A percentile compares a stretch with the other conserved stretches of the same genome.
phyloP scores from a whole-genome alignment of 1,140 invertebrate genomes.

The Bombus sylvicola region DNA sequence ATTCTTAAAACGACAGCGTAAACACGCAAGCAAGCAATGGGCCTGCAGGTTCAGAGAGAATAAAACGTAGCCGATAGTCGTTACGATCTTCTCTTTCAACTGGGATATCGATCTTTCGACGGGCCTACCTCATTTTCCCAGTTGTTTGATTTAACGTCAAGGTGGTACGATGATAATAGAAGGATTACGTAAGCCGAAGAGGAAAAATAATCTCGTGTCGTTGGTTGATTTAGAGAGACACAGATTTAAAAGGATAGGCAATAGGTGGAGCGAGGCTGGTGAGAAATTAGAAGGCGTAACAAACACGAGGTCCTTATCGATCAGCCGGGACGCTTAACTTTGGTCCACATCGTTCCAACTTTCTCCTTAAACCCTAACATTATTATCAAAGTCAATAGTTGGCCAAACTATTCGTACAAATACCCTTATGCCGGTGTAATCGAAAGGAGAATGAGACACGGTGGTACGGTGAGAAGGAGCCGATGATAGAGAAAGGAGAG shows the following conservation, averaged over 20 bases:
- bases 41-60: background rate
- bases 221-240: background rate
- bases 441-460: conserved; percentile 10
- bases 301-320: conserved; percentile 37
- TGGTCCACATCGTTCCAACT: conserved; percentile 30
- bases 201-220: background rate
- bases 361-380: conserved; percentile 35
- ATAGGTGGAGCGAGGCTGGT: background rate
- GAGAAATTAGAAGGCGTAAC: conserved; percentile 21
- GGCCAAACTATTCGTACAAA: conserved; percentile 37
- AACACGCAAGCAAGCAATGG: background rate
- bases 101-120: background rate
- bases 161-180: too few relatives aligned
- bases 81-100: background rate
- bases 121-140: background rate
- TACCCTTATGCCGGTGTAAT: conserved; percentile 31
- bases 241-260: background rate
- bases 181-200: background rate
- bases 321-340: conserved; percentile 25
- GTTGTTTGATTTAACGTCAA: background rate
- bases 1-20: conserved; percentile 4
- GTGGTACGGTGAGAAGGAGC: too few relatives aligned
- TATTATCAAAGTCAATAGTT: conserved; percentile 57
- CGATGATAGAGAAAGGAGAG: background rate
- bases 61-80: background rate